phyloP scores from a whole-genome alignment of 2,888 invertebrate species.

The Bellardia pandia region DNA sequence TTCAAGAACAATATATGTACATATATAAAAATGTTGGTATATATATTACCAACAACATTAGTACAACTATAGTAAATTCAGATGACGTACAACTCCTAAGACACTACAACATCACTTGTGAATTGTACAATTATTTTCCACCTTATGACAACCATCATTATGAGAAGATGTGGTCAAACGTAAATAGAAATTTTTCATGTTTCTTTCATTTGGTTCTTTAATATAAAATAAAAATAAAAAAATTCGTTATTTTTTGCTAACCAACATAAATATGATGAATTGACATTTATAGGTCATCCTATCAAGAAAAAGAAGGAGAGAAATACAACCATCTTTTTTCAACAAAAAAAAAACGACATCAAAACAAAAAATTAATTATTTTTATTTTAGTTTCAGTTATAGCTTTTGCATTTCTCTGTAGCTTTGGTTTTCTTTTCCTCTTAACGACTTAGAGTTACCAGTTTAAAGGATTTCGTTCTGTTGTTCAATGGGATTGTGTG shows the following conservation, averaged over 20 bases:
- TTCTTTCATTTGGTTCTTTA: not conserved
- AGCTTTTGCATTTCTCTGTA: not conserved
- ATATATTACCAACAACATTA: too few relatives aligned
- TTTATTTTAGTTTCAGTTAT: not conserved
- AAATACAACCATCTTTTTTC: not conserved
- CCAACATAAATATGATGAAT: conserved; percentile 33
- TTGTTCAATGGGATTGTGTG: too few relatives aligned
- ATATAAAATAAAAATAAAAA: not conserved
- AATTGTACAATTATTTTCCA: conserved; percentile 11
- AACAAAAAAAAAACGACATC: not conserved
- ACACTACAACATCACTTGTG: too few relatives aligned
- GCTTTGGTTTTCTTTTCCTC: not conserved
- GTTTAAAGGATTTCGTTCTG: not conserved
- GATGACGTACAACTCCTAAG: too few relatives aligned
- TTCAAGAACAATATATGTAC: too few relatives aligned
- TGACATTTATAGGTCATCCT: conserved; percentile 39
- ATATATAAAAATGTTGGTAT: too few relatives aligned
- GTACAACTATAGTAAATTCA: too few relatives aligned
- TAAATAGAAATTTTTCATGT: not conserved
- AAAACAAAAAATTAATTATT: not conserved
- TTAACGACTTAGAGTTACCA: not conserved
- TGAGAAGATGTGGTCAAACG: conserved; percentile 28
- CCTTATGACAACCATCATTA: conserved; percentile 24
- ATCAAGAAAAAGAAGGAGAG: not conserved
- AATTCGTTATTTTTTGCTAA: not conserved